Percentiles rank a stretch among this genome's conserved stretches.
Evolutionary conservation across 2,888 invertebrate genomes (phyloP).

Genomic region (Tineola bisselliella): DNA sequence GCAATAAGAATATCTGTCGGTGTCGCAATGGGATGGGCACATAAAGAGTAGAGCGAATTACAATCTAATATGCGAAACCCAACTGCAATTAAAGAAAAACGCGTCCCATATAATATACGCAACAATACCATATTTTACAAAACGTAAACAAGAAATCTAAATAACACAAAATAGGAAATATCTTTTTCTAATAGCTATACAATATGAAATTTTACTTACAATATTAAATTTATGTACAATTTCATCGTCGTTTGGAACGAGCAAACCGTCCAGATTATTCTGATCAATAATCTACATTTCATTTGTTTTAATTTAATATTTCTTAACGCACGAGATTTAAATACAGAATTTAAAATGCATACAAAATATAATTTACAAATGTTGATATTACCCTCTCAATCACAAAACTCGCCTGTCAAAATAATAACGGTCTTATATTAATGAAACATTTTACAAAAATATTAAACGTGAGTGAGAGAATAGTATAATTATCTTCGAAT

Average conservation of each 20-base stretch:
- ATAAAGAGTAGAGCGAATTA: too few species aligned
- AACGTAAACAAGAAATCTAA: not conserved
- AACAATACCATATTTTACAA: conserved; percentile 58
- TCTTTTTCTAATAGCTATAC: not conserved
- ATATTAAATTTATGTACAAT: not conserved
- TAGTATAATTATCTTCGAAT: conserved; percentile 26
- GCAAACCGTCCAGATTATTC: not conserved
- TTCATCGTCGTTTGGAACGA: not conserved
- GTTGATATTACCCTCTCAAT: not conserved
- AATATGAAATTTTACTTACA: not conserved
- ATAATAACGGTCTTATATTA: not conserved
- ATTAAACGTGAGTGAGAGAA: not conserved
- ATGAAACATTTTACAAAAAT: not conserved
- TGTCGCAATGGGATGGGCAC: too few species aligned
- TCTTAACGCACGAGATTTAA: not conserved
- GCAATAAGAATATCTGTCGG: too few species aligned
- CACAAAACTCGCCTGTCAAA: not conserved
- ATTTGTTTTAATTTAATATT: not conserved
- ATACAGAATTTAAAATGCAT: not conserved
- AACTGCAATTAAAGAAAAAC: too few species aligned
- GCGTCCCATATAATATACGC: conserved; percentile 56
- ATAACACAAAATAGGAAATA: not conserved
- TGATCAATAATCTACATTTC: not conserved
- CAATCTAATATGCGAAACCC: too few species aligned
- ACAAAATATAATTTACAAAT: not conserved